Percentiles rank a stretch among this genome's conserved stretches.
phyloP scores from a whole-genome alignment of 2,797 vertebrate species.

The Acrossocheilus fasciatus region DNA sequence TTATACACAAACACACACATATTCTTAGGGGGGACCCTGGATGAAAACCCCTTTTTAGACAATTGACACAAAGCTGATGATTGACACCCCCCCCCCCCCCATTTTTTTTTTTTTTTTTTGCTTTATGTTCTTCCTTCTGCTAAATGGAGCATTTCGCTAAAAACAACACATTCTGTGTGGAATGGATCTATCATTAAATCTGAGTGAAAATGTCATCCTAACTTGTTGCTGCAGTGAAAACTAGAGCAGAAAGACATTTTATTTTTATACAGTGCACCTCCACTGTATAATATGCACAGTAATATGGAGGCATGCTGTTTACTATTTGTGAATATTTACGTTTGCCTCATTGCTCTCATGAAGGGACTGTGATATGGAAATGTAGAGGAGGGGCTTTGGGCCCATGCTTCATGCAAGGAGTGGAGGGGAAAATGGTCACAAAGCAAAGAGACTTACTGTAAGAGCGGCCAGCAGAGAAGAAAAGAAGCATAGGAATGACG shows the following conservation, averaged over 20 bases:
- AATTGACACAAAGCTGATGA: background rate
- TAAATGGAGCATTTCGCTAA: background rate
- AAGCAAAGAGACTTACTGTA: constrained; percentile 10
- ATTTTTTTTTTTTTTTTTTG: background rate
- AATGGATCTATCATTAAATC: background rate
- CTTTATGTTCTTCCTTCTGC: background rate
- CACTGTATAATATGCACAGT: background rate
- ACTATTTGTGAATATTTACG: background rate
- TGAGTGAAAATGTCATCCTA: background rate
- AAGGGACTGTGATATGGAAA: background rate
- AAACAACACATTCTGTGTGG: background rate
- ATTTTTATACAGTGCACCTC: background rate
- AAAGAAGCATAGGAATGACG: background rate
- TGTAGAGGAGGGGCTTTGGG: background rate
- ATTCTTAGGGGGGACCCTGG: background rate
- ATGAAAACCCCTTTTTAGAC: background rate
- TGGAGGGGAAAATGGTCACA: background rate
- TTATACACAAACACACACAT: too few relatives aligned
- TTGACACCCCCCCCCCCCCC: background rate
- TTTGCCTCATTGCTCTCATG: background rate
- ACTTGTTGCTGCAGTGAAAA: background rate
- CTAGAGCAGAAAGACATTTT: background rate
- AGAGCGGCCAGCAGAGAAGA: background rate
- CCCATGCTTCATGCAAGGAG: background rate
- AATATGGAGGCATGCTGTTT: background rate